Base-by-base conservation (phyloP, 53 echinoderm and acorn worm species). In the Paelopatides confundens region DNA sequence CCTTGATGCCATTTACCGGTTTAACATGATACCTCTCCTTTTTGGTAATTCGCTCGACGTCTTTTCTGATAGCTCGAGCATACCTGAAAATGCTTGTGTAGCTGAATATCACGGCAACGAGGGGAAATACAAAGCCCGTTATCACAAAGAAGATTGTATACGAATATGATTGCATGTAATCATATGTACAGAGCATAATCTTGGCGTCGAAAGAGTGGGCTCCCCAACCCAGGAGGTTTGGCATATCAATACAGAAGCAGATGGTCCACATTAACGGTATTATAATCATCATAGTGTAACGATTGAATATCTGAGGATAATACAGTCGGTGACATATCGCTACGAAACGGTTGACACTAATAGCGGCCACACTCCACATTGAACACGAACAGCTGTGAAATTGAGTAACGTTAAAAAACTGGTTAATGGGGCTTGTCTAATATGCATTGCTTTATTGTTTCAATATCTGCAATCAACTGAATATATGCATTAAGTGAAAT, bases 181-280 rank as follows among this genome's bases (percentile, higher is more conserved):
- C 87, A 52, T 94, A 96, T 8, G 96, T 96, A 36, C 96, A 96
- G 63, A 96, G 82, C 88, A 96, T 92, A 24, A 87, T 77, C 66
- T 90, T 86, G 0, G 88, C 35, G 51, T 96, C 96, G 69, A 94
- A 96, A 2, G 77, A 58, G 48, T 96, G 96, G 1, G 89, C 90
- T 26, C 96, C 96, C 96, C 96, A 96, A 2, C 96, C 96, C 0
- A 92, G 36, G 18, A 96, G 82, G 69, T 94, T 96, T 2, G 96
- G 96, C 29, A 94, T 43, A 64, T 96, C 96, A 27, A 96, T 89
- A n/a, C 86, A 82, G 87, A 93, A 94, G 48, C 96, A 92, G 9
- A 91, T 38, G 30, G 74, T 12, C 96, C 96, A 96, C n/a, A 95
- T 69, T 3, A 62, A 76, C 6, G 69, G 78, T 7, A 94, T 69